Base-by-base conservation (phyloP, 2,113 vertebrate species). In the Ivindomyrus marchei region DNA sequence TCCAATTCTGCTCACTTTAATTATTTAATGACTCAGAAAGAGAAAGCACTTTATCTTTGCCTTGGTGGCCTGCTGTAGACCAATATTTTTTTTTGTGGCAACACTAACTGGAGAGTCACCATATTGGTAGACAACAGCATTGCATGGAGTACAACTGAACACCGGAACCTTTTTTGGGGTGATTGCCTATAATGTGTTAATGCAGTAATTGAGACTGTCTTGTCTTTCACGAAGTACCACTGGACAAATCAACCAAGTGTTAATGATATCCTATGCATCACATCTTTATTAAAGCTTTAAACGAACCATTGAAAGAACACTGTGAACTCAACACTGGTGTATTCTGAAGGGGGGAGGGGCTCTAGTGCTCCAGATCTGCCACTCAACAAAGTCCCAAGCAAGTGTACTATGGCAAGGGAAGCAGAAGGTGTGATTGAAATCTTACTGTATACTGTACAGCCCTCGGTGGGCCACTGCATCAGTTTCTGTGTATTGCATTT, bases 1-100 rank as follows among this genome's bases (percentile, higher is more conserved):
- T n/a, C 89, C 53, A 45, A 45, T 49, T 86, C 85, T 92, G 90
- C 94, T 94, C 93, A 93, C 94, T 96, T 95, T 93, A 94, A 94
- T 94, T 95, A 96, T 96, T 96, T 96, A 96, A 96, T 94, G 93
- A 92, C 56, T 96, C 95, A 94, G 93, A 90, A 92, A 93, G 91
- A 92, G 92, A 94, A 95, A 96, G 96, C 96, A 96, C 96, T 96
- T 96, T 96, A 96, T 96, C 94, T 95, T 94, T 96, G 96, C 95
- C 96, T 94, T 94, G 93, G 96, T 96, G 95, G 96, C 96, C 96
- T 96, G 96, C 95, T 95, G 96, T 95, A 94, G 92, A 93, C 94
- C 85, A 66, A 66, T 62, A 86, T 66, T 87, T 86, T 42, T 27
- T 87, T 87, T 87, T 93, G 93, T 95, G 93, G 91, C 90, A 89